Base-by-base conservation (phyloP, 2,113 vertebrate species). In the Ovibos moschatus region DNA sequence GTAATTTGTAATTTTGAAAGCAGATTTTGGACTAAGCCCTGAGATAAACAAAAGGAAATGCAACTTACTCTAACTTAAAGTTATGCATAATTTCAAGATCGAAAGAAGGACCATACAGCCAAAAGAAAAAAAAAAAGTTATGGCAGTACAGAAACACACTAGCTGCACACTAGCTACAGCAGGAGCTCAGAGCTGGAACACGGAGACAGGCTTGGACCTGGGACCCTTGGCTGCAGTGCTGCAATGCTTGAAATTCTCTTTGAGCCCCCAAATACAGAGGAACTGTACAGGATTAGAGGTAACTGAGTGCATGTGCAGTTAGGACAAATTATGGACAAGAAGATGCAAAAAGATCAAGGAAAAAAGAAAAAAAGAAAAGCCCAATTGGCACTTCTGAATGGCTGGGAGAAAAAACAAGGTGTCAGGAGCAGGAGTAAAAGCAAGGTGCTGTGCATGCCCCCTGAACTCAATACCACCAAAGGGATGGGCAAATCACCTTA, bases 1-100 rank as follows among this genome's bases (percentile, higher is more conserved):
- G 30, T 36, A 89, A 79, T 87, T 60, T 98, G 67, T 17, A 67
- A 79, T 76, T 82, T 82, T 96, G 50, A 94, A 91, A 45, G 14
- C 30, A 89, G 27, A 45, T 45, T 4, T 45, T 88, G n/a, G 11
- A 40, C 57, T 60, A 85, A 83, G 7, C 17, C 8, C 23, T 82
- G 21, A 7, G 53, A 71, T 74, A 74, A 95, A 62, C 2, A 96
- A 94, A 60, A 19, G 7, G 10, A 55, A 87, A 87, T 36, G 13
- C 21, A 92, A 55, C 62, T 27, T 64, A 33, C 5, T 94, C 27
- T 86, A 67, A 94, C 45, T 21, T 58, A 51, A 84, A 81, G 43
- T 28, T 67, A 82, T 43, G 11, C 16, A 43, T 43, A 83, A 5
- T 28, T 88, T 85, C 40, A 57, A 30, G 13, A 91, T 7, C 30